Conservation (phyloP, 1,140 invertebrate genomes). For the Drosophila teissieri region DNA sequence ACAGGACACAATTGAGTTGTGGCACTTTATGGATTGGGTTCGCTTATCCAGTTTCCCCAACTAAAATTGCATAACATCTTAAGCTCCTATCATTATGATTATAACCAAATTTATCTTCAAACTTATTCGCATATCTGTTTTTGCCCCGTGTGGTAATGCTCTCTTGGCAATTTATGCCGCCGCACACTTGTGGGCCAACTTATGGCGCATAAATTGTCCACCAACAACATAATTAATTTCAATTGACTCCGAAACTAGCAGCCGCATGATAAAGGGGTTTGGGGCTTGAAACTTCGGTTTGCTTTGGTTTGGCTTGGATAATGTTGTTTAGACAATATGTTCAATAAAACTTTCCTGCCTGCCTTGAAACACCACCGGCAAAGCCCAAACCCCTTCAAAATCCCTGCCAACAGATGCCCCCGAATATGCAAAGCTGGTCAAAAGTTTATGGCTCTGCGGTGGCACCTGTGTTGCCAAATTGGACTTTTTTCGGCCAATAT, state of each 20-base stretch:
- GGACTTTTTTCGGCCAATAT: not conserved
- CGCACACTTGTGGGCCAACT: constrained; percentile 75
- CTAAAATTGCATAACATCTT: no score
- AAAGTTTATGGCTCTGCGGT: constrained; percentile 43
- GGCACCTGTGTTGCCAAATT: constrained; percentile 6
- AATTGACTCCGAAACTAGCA: constrained; percentile 62
- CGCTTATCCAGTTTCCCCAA: no score
- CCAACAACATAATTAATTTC: constrained; percentile 77
- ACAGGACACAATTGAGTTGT: not conserved
- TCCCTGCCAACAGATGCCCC: constrained; percentile 29
- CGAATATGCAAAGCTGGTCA: constrained; percentile 49
- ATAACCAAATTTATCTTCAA: not conserved
- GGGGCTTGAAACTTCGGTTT: constrained; percentile 16
- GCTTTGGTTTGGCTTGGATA: constrained; percentile 30
- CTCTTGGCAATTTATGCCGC: constrained; percentile 62
- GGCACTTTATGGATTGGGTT: no score
- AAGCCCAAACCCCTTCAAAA: constrained; percentile 14
- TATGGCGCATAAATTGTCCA: constrained; percentile 71
- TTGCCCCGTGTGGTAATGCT: constrained; percentile 1
- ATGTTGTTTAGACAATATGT: constrained; percentile 78
- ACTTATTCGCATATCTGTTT: not conserved
- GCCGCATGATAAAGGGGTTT: constrained; percentile 25
- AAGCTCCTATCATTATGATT: not conserved
- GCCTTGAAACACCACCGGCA: constrained; percentile 9
- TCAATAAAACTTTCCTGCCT: constrained; percentile 68